Conservation (phyloP, 2,797 vertebrate species). For the Luscinia luscinia region DNA sequence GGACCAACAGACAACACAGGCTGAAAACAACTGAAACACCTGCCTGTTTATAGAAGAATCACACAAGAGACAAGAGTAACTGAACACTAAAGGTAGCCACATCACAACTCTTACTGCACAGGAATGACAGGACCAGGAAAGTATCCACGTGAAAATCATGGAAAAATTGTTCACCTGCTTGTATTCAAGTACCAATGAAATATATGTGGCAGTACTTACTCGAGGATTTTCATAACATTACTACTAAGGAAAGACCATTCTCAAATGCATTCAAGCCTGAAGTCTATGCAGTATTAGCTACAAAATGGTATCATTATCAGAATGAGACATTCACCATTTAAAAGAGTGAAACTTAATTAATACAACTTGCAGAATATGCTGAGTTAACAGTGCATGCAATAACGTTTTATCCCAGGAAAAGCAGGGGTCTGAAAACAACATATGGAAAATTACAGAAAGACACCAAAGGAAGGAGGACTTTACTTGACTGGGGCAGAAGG, state of each 20-base stretch:
- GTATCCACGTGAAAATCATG: not conserved
- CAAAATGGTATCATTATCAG: not conserved
- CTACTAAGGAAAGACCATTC: not conserved
- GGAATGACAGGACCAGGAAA: slow-evolving; percentile 17
- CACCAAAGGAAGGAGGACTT: not conserved
- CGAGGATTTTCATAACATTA: not conserved
- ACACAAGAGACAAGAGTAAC: not conserved
- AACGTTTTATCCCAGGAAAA: slow-evolving; percentile 5
- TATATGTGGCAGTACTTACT: not conserved
- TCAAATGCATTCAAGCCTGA: not conserved
- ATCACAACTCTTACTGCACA: slow-evolving; percentile 4
- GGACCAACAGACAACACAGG: not conserved
- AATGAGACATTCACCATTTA: not conserved
- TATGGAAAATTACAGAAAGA: not conserved
- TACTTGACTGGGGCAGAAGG: not conserved
- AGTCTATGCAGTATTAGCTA: not conserved
- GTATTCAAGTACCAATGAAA: not conserved
- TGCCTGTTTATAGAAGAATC: not conserved
- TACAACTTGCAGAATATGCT: slow-evolving; percentile 25
- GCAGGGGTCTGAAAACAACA: not conserved
- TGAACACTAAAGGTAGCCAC: slow-evolving; percentile 2
- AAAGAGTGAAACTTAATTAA: not conserved
- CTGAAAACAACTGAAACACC: not conserved
- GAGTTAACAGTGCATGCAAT: slow-evolving; percentile 34
- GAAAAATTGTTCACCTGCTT: not conserved